Base-by-base conservation (phyloP, 2,888 invertebrate genomes). In the Plemyria rubiginata region DNA sequence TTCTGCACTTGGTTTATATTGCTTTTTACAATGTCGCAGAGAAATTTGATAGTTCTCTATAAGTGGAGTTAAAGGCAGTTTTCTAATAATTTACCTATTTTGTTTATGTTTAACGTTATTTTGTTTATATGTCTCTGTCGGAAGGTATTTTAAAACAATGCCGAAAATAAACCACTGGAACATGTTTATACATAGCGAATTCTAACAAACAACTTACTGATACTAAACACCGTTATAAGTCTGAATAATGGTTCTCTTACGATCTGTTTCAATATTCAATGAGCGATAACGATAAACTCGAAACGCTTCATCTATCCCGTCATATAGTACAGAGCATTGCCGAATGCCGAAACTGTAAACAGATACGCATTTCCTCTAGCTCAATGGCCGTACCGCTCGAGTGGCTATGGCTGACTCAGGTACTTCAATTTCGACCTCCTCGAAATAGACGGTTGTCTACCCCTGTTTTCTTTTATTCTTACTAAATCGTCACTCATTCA, bases 401-500 rank as follows among this genome's bases (percentile, higher is more conserved):
- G 88, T 86, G 85, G 76, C 85, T 89, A 87, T 85, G 85, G 75
- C 86, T 90, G 89, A 91, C 77, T 92, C 92, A 88, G 87, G 81
- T 79, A 80, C 90, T 90, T 87, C 84, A 87, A 79, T 79, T 82
- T 84, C 82, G 82, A 87, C 85, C 87, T 87, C 82, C 84, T 86
- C 74, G 71, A 90, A 91, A 92, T 92, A 92, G 89, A 88, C 75
- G 74, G 79, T 78, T 82, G 81, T 81, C 77, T 86, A 86, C 85
- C 82, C 84, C 87, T 86, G 86, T 86, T 86, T 85, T 84, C 82
- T 85, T 84, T 78, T 70, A 77, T 82, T 86, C 81, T 75, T 78
- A 49, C 81, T 36, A 78, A 84, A 88, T 88, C 89, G 87, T 90
- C 89, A 88, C 86, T 90, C 91, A 92, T 91, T 92, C 90, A 91